phyloP scores from a whole-genome alignment of 2,797 vertebrate species.

The Sebastes itinus region DNA sequence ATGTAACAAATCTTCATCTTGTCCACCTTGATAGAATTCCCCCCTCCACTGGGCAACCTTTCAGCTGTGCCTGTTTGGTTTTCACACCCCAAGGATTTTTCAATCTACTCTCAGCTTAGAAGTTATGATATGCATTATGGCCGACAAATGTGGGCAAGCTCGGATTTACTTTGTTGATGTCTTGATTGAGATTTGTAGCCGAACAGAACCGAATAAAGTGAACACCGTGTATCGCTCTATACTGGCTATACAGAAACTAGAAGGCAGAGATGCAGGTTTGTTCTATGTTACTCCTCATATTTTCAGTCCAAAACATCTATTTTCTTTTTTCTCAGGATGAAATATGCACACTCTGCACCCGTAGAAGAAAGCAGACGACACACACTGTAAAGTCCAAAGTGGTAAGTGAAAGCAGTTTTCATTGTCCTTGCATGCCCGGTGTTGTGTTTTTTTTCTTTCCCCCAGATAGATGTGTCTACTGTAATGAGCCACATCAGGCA shows the following conservation, averaged over 20 bases:
- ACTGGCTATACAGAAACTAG: neutral
- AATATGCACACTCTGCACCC: slow-evolving; percentile 78
- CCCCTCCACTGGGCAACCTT: slow-evolving; percentile 78
- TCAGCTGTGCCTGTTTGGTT: slow-evolving; percentile 81
- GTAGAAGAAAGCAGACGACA: slow-evolving; percentile 69
- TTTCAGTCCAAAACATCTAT: slow-evolving; percentile 16
- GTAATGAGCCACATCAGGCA: slow-evolving; percentile 42
- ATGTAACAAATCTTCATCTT: slow-evolving; percentile 81
- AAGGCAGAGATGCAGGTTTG: neutral
- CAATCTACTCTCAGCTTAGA: slow-evolving; percentile 80
- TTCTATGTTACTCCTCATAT: neutral
- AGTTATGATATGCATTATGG: slow-evolving; percentile 81
- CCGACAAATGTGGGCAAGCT: slow-evolving; percentile 63
- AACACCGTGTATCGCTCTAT: neutral
- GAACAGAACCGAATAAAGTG: slow-evolving; percentile 15
- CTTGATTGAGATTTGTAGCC: slow-evolving; percentile 70
- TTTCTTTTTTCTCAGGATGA: slow-evolving; percentile 72
- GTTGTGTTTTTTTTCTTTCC: slow-evolving; percentile 40
- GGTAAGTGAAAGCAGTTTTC: slow-evolving; percentile 77
- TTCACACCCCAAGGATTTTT: slow-evolving; percentile 83
- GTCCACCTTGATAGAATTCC: slow-evolving; percentile 82
- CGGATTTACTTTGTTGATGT: slow-evolving; percentile 66
- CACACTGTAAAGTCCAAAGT: slow-evolving; percentile 75
- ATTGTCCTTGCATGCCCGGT: slow-evolving; percentile 61
- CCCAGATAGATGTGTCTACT: slow-evolving; percentile 30